Percentiles rank a stretch among this genome's conserved stretches.
phyloP scores from a whole-genome alignment of 2,888 invertebrate species.

The Lycocerus yunnanus region DNA sequence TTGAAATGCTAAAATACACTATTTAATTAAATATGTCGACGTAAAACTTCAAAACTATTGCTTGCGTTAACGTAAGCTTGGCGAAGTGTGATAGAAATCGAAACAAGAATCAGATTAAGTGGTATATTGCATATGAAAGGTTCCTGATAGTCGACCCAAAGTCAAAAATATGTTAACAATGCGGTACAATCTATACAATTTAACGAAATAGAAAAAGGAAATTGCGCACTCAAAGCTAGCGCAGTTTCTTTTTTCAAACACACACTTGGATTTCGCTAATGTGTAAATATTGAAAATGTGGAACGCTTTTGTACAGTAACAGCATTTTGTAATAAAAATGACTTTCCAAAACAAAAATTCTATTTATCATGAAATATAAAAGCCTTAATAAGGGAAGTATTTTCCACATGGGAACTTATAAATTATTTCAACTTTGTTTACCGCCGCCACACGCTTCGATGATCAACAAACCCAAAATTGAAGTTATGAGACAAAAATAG shows the following conservation, averaged over 20 bases:
- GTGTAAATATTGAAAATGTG: neutral
- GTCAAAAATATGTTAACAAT: constrained; percentile 3
- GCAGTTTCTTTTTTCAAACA: neutral
- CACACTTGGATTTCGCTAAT: neutral
- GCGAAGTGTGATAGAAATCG: neutral
- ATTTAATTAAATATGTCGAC: neutral
- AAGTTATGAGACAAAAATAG: constrained; percentile 14
- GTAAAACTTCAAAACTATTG: neutral
- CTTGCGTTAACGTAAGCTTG: neutral
- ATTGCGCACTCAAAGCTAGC: neutral
- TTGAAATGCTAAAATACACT: neutral
- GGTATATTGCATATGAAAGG: neutral
- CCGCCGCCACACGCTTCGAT: neutral
- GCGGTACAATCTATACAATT: neutral
- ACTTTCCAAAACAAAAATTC: neutral
- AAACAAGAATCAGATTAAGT: constrained; percentile 1
- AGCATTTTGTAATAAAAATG: neutral
- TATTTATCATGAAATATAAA: neutral
- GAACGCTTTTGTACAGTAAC: neutral
- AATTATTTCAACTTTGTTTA: constrained; percentile 19
- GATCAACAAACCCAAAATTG: constrained; percentile 17
- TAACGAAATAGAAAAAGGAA: constrained; percentile 1
- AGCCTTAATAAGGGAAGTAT: neutral
- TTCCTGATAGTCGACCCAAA: constrained; percentile 2
- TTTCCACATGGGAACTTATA: constrained; percentile 8